Evolutionary conservation across 2,888 invertebrate species (phyloP).

Genomic region (Agrilus mali): DNA sequence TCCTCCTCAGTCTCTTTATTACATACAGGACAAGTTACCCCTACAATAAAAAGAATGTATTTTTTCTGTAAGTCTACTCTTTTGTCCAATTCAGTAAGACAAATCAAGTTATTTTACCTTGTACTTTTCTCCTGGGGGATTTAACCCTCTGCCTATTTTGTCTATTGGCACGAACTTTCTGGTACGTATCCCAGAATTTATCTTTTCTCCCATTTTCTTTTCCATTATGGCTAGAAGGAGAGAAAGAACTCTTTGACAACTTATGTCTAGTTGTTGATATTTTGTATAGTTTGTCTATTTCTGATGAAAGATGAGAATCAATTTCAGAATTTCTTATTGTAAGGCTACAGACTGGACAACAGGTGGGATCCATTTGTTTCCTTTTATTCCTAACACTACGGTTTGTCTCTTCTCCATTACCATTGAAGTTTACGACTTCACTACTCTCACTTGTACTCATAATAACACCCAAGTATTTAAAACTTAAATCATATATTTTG

Average conservation of each 20-base stretch:
- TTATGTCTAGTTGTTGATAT: conserved; percentile 31
- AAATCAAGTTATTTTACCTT: no score
- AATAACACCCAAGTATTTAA: no score
- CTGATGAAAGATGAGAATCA: conserved; percentile 69
- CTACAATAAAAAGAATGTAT: conserved; percentile 30
- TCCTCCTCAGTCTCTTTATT: conserved; percentile 55
- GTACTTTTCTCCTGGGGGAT: conserved; percentile 49
- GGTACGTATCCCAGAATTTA: conserved; percentile 61
- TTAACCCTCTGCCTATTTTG: conserved; percentile 53
- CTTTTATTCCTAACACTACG: conserved; percentile 41
- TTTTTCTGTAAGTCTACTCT: no score
- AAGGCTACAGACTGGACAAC: conserved; percentile 81
- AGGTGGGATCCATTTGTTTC: conserved; percentile 54
- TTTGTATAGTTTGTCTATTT: conserved; percentile 60
- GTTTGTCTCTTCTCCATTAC: conserved; percentile 24
- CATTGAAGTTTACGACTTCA: not conserved
- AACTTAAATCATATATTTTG: no score
- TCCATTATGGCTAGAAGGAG: conserved; percentile 34
- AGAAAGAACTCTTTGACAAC: conserved; percentile 32
- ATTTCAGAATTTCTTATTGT: conserved; percentile 72
- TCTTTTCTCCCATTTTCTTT: conserved; percentile 36
- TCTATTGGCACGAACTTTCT: conserved; percentile 59
- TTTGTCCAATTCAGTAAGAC: no score
- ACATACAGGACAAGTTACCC: conserved; percentile 69
- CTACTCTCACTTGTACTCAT: no score